A percentile compares a stretch with the other conserved stretches of the same genome.
These are phyloP conservation scores for Calliphora vomitoria DNA, from an alignment of 2,888 invertebrate genomes.

Conservation along the genomic window DNA sequence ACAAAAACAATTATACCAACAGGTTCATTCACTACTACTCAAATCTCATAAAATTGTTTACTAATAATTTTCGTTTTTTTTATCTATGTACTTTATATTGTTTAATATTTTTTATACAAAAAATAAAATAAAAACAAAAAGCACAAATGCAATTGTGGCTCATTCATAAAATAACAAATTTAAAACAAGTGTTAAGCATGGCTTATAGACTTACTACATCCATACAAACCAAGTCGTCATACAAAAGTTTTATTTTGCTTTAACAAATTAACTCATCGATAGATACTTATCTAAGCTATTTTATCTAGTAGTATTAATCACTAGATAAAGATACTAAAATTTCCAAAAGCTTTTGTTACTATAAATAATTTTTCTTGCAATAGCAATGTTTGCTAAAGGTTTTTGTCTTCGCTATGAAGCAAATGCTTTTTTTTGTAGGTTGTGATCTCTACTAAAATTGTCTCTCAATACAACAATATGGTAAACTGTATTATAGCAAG, in stretches of 20 bases:
- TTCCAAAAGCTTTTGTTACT: neutral
- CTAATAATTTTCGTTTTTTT: constrained; percentile 13
- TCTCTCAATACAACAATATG: neutral
- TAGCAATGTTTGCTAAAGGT: no score
- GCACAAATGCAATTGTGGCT: constrained; percentile 11
- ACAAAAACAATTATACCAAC: neutral
- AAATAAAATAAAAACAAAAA: neutral
- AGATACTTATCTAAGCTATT: neutral
- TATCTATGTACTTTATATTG: neutral
- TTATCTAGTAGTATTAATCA: neutral
- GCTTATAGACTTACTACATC: neutral
- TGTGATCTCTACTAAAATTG: neutral
- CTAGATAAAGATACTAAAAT: neutral
- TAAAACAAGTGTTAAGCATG: neutral
- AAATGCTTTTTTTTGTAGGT: neutral
- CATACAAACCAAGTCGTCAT: no score
- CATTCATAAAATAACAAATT: constrained; percentile 11
- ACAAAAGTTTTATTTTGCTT: neutral
- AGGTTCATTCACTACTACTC: neutral
- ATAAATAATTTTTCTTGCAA: neutral
- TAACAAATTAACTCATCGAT: neutral
- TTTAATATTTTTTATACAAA: neutral
- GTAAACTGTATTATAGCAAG: neutral
- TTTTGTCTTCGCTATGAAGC: neutral
- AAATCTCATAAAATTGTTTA: neutral